Base-by-base conservation (phyloP, 2,888 invertebrate genomes). In the Heteropelma amictum region DNA sequence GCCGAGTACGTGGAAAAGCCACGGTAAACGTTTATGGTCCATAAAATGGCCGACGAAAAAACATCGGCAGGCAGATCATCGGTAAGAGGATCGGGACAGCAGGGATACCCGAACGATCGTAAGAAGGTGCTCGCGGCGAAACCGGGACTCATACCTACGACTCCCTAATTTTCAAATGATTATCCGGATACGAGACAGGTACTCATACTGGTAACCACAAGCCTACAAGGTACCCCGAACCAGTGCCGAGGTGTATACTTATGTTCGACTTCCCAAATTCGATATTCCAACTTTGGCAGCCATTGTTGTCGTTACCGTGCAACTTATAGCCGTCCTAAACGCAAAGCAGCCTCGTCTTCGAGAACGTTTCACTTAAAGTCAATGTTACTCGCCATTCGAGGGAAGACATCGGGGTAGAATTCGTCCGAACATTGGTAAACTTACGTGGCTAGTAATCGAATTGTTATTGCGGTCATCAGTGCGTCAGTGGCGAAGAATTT, bases 1-100 rank as follows among this genome's bases (percentile, higher is more conserved):
- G 65, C 69, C 71, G 69, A 54, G 67, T 79, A 77, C 78, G 63
- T 78, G 78, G 78, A 78, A 77, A 79, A 77, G 76, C 74, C 64
- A 53, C 69, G 67, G 79, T 75, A 67, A 79, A 69, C 71, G 77
- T 80, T 80, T 78, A 79, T 76, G 77, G 77, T 63, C 73, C 80
- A 79, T 80, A 79, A 80, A 80, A 80, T 80, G 80, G 77, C 74
- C 69, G 76, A 76, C 77, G 76, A 77, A 72, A 67, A 78, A 77
- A 65, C 67, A 76, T 42, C 71, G 51, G 49, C 56, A 65, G 67
- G 53, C 51, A 60, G 53, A 67, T 67, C 72, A 65, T 70, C 63
- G 61, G 49, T 63, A 56, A 61, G 35, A 63, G 47, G 17, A 42
- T 71, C 79, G 51, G 65, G 75, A 78, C 73, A 77, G 54, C 56